phyloP scores from a whole-genome alignment of 1,140 invertebrate species.

The Procambarus clarkii region DNA sequence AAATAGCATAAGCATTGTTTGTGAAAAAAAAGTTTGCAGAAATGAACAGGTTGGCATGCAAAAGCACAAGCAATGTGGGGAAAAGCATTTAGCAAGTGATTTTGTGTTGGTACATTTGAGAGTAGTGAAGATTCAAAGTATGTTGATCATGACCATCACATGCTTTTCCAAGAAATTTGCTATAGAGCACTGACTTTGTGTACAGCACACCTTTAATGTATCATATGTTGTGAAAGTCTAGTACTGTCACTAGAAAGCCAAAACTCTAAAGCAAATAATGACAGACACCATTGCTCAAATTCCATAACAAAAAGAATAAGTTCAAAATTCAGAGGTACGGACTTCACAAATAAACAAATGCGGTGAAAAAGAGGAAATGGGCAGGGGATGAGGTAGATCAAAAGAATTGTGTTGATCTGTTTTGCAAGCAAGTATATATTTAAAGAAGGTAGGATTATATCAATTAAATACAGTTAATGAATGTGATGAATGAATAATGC shows the following conservation, averaged over 20 bases:
- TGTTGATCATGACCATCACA: neutral
- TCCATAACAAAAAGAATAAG: neutral
- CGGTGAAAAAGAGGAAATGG: neutral
- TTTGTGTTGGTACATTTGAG: neutral
- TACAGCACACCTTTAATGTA: neutral
- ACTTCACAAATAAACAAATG: neutral
- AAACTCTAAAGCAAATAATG: constrained; percentile 2
- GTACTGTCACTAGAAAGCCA: neutral
- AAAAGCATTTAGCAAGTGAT: neutral
- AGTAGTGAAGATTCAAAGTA: neutral
- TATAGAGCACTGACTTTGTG: neutral
- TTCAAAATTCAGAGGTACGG: neutral
- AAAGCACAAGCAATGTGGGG: neutral
- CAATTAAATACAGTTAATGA: neutral
- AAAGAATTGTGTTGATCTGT: neutral
- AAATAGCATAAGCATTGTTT: constrained; percentile 2
- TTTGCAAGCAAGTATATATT: neutral
- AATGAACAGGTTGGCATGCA: neutral
- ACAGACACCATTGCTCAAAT: neutral
- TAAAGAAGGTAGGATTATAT: neutral
- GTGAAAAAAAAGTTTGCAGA: neutral
- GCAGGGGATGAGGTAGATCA: neutral
- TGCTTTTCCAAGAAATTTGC: neutral
- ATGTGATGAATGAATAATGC: neutral
- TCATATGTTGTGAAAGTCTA: neutral